phyloP scores from a whole-genome alignment of 2,113 vertebrate species.

The Pedionomus torquatus region DNA sequence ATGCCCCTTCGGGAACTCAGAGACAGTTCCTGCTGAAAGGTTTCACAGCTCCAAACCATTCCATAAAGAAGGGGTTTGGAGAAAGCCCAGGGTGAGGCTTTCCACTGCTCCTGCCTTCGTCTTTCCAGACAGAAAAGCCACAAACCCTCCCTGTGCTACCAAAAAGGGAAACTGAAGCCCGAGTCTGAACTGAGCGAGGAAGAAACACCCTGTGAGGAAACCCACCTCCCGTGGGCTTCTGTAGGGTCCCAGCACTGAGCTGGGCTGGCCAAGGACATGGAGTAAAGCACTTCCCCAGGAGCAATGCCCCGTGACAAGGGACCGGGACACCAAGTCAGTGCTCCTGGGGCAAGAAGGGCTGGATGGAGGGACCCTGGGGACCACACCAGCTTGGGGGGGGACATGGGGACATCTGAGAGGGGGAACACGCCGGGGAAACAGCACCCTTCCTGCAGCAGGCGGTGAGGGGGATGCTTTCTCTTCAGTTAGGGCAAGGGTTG shows the following conservation, averaged over 20 bases:
- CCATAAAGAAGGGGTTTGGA: not conserved
- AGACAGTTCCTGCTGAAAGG: not conserved
- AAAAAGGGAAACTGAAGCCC: not conserved
- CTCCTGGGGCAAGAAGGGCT: not conserved
- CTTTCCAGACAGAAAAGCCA: not conserved
- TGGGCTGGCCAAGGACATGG: not conserved
- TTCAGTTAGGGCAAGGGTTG: not conserved
- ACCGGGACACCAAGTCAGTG: not conserved
- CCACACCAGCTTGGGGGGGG: not conserved
- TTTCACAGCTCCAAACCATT: not conserved
- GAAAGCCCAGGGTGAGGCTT: not conserved
- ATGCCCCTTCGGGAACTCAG: rapidly evolving
- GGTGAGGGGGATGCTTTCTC: not conserved
- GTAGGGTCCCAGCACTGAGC: not conserved
- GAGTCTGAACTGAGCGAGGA: not conserved
- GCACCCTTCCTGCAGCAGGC: not conserved
- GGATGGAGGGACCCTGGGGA: not conserved
- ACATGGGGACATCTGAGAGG: not conserved
- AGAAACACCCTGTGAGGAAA: not conserved
- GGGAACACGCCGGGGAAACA: not conserved
- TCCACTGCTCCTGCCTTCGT: rapidly evolving
- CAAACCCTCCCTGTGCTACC: not conserved
- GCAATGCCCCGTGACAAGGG: rapidly evolving
- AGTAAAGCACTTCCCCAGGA: not conserved
- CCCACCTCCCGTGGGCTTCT: not conserved